Evolutionary conservation across 1,140 invertebrate species (phyloP), one percentile per base, ranked within the genome.

Genomic region (Neodiprion virginianus): DNA sequence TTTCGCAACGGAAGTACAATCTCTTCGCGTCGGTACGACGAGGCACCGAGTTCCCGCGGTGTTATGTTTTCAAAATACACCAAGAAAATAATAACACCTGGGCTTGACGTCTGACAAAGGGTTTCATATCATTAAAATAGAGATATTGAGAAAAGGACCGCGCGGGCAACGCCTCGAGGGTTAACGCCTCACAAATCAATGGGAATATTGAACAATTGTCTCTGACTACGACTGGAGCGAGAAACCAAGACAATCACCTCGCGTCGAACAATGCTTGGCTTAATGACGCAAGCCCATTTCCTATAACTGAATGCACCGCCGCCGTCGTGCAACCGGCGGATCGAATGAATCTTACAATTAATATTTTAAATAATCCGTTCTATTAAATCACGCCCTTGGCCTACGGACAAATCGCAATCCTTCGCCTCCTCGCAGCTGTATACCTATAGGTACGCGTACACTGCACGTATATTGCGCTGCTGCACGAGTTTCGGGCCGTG

Each of bases 141-240:
- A 84, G 83, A 82, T 87, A 88, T 88, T 88, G 86, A 87, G 85
- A 87, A 88, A 87, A 84, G 85, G 82, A 79, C 78, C 80, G 80
- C 71, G 79, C 74, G 76, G 78, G 74, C 76, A 80, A 82, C 70
- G 61, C 69, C 85, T 79, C 79, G 79, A 78, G 81, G 83, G 81
- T 17, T 61, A 14, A 61, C 81, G 82, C 86, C 85, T 87, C 82
- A 82, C 84, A 86, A 84, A 88, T 88, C 87, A 88, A 88, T 88
- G 85, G 84, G 81, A 88, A 88, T 88, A 88, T 88, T 88, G 87
- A 88, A 88, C 87, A 88, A 88, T 88, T 88, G 87, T 88, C 85
- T 80, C 83, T 84, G 81, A 85, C 82, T 85, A 88, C 85, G 84
- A 81, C 68, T 85, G 84, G 85, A 88, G 87, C 83, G 86, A 86